Base-by-base conservation (phyloP, 2,888 invertebrate species). In the Augiades crinisus region DNA sequence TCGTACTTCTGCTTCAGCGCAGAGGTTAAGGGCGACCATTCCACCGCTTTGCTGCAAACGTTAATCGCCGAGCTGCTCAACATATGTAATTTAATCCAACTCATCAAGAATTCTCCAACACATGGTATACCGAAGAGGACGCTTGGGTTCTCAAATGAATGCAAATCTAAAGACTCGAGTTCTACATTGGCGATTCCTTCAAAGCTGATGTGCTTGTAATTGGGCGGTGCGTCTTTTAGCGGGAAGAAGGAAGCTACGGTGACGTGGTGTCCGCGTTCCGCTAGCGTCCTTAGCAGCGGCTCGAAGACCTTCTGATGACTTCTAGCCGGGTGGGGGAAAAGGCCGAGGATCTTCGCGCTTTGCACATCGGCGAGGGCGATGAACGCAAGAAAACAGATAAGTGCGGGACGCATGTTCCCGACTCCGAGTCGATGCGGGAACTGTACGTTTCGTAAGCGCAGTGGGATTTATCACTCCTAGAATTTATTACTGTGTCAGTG, bases 281-380 rank as follows among this genome's bases (percentile, higher is more conserved):
- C 91, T 45, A 94, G 69, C 31, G 82, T 87, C 44, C 80, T 81
- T 5, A 93, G 65, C 2, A 93, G 72, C 0, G 91, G 90, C 37
- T 91, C 86, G 67, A 92, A 92, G 0, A 92, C 91, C 70, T 91
- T 86, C 61, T 92, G 92, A 62, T 94, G 94, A 60, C 93, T 93
- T 54, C 90, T 91, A 0, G 92, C 92, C 0, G 89, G 84, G 63
- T 92, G 90, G 0, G 91, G 90, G 62, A 93, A 92, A 0, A 92
- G 70, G 2, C 90, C 92, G 36, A 93, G 81, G 45, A 93, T 90
- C 36, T 90, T 89, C 41, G 85, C 89, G 47, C 82, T 56, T 53
- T 69, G 56, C 2, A 61, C 78, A 56, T 70, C 62, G 14, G 63
- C 57, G 44, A 76, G 59, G 57, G 75, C 62, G 44, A 76, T 49